Base-by-base conservation (phyloP, 37 sponge, comb jelly and placozoan species). In the Theonella swinhoei region DNA sequence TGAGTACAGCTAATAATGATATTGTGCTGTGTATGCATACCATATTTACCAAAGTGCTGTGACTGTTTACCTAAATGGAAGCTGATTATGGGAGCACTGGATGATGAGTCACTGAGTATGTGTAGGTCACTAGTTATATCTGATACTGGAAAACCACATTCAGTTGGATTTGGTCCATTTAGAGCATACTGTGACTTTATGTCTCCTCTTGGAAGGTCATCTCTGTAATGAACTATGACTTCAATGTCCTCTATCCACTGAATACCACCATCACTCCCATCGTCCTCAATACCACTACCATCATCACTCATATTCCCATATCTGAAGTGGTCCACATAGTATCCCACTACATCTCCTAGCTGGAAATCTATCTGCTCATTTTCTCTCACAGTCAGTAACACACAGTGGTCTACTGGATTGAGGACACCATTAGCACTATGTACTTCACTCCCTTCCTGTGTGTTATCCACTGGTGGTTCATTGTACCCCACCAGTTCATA, bases 261-360 rank as follows among this genome's bases (percentile, higher is more conserved):
- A n/a, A n/a, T n/a, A n/a, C n/a, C n/a, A n/a, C n/a, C n/a, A n/a
- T n/a, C n/a, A n/a, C n/a, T n/a, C n/a, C n/a, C 54, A 47, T 14
- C 11, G 54, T 47, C 54, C 14, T 47, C 54, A 17, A 47, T 14
- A n/a, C 54, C 54, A 47, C 54, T 47, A 14, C n/a, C n/a, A 14
- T 17, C 14, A 47, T 14, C 54, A 17, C 54, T 14, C 7, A 17
- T 14, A 14, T 47, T 47, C 14, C 14, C 14, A 14, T 47, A 17
- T 47, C 54, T 47, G 54, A 47, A 47, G 14, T 14, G 54, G 54
- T 47, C 37, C 26, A 62, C 24, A 40, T 2, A 66, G 68, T 33
- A 83, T 30, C 87, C 87, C 31, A 86, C 74, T n/a, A 86, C 73
- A 72, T 86, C 87, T 42, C 80, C 80, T 39, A 71, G 74, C 36